Evolutionary conservation across 2,113 vertebrate genomes (phyloP).

Genomic region (Hypocryptadius cinnamomeus): DNA sequence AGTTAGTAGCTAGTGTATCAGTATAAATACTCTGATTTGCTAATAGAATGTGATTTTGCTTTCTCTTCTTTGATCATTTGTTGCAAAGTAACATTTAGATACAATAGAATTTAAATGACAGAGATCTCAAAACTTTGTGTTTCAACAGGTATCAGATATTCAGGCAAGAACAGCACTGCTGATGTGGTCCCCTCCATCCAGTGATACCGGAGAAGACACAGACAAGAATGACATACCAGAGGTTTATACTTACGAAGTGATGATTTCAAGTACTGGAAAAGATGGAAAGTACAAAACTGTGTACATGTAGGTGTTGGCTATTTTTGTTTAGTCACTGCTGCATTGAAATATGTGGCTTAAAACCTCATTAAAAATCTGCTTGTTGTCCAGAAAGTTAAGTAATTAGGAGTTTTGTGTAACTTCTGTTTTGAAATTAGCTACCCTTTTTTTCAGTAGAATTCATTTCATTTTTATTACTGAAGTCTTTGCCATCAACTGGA

Average conservation of each 20-base stretch:
- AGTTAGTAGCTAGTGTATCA: neutral
- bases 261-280: conserved; percentile 83
- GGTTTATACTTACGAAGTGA: conserved; percentile 79
- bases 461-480: neutral
- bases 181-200: conserved; percentile 80
- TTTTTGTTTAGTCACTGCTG: neutral
- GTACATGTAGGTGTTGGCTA: conserved; percentile 74
- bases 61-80: neutral
- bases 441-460: neutral
- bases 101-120: neutral
- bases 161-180: conserved; percentile 79
- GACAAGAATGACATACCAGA: conserved; percentile 61
- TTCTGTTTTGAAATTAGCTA: neutral
- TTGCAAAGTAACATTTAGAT: neutral
- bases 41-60: neutral
- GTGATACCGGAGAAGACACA: conserved; percentile 63
- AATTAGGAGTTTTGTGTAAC: neutral
- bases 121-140: conserved; percentile 17
- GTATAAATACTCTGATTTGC: neutral
- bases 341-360: neutral
- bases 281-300: conserved; percentile 86
- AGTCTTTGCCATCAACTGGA: neutral
- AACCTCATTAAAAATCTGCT: neutral
- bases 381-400: neutral
- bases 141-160: conserved; percentile 82